phyloP scores from a whole-genome alignment of 2,113 vertebrate genomes.

The Oncorhynchus tshawytscha region DNA sequence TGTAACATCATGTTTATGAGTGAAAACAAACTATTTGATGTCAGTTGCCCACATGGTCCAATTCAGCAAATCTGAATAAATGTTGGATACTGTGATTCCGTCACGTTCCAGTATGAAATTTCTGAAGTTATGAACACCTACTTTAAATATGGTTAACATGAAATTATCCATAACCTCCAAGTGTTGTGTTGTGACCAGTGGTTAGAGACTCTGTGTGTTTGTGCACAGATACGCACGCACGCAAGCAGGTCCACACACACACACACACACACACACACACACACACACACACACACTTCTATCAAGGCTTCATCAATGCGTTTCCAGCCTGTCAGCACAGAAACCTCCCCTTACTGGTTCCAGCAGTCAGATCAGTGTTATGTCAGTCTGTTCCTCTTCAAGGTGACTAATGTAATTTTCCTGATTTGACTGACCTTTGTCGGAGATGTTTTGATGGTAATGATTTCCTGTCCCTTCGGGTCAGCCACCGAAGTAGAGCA shows the following conservation, averaged over 20 bases:
- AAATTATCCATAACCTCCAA: neutral
- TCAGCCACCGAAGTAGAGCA: constrained; percentile 70
- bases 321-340: neutral
- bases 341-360: constrained; percentile 22
- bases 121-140: neutral
- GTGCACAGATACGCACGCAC: neutral
- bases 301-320: constrained; percentile 2
- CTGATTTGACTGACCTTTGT: constrained; percentile 89
- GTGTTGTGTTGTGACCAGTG: too few species aligned
- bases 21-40: too few species aligned
- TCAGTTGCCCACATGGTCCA: too few species aligned
- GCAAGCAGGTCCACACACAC: too few species aligned
- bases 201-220: too few species aligned
- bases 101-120: neutral
- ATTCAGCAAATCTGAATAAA: neutral
- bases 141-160: neutral
- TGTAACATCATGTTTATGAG: neutral
- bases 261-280: too few species aligned
- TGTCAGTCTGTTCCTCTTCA: constrained; percentile 68
- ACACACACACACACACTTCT: constrained; percentile 3
- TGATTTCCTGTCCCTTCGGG: constrained; percentile 91
- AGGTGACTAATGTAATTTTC: constrained; percentile 89
- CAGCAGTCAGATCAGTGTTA: neutral
- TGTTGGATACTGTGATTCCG: neutral
- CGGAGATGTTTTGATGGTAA: constrained; percentile 85